Evolutionary conservation across 1,140 invertebrate species (phyloP).

Genomic region (Globodera rostochiensis): DNA sequence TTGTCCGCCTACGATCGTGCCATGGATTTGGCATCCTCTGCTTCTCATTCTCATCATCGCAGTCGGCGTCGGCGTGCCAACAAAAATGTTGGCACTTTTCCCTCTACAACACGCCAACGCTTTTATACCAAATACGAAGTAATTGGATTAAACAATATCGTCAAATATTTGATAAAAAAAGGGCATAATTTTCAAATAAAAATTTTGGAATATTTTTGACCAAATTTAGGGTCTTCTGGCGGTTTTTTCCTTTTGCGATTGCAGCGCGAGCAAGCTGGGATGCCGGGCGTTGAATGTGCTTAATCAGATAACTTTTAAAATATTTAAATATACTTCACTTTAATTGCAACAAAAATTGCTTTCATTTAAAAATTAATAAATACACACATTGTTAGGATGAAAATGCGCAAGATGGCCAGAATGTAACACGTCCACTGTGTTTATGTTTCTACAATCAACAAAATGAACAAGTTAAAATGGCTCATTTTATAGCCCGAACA

Average conservation of each 20-base stretch:
- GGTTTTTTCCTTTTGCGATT: constrained; percentile 53
- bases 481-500: too few relatives aligned
- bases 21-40: constrained; percentile 27
- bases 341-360: constrained; percentile 14
- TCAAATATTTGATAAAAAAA: constrained; percentile 14
- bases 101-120: background rate
- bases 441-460: constrained; percentile 64
- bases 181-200: background rate
- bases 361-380: background rate
- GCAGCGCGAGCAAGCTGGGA: constrained; percentile 25
- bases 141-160: background rate
- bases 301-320: too few relatives aligned
- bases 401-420: background rate
- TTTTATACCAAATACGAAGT: constrained; percentile 9
- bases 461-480: constrained; percentile 41
- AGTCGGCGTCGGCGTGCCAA: background rate
- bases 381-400: background rate
- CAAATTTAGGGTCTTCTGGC: constrained; percentile 48
- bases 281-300: constrained; percentile 37
- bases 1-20: constrained; percentile 43
- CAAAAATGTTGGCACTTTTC: background rate
- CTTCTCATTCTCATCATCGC: background rate
- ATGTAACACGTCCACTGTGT: constrained; percentile 33
- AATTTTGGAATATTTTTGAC: constrained; percentile 51
- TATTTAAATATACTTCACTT: too few relatives aligned